Evolutionary conservation across 2,888 invertebrate species (phyloP).

Genomic region (Sarcophaga carnaria): DNA sequence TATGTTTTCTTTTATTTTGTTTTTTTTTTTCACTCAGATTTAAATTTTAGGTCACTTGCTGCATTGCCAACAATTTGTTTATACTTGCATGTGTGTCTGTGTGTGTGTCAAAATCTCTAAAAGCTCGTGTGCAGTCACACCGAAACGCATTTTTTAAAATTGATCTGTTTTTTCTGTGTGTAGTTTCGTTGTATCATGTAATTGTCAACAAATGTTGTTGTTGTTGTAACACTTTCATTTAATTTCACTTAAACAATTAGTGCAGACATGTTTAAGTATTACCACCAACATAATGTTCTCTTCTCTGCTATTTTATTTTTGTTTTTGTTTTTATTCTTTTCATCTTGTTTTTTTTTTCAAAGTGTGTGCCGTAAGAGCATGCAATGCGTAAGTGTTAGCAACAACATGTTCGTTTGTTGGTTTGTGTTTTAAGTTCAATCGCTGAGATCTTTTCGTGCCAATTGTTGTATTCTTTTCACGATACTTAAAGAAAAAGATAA

Average conservation of each 20-base stretch:
- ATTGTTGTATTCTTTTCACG: not conserved
- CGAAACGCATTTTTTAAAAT: slow-evolving; percentile 22
- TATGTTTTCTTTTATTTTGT: too few species aligned
- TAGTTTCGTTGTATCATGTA: not conserved
- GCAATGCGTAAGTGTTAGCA: too few species aligned
- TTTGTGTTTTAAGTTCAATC: not conserved
- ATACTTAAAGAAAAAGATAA: slow-evolving; percentile 14
- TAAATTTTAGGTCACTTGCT: not conserved
- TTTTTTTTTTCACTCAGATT: too few species aligned
- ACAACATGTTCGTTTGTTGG: too few species aligned
- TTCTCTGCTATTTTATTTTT: not conserved
- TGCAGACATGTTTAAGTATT: slow-evolving; percentile 40
- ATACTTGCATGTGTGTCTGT: not conserved
- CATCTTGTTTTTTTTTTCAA: not conserved
- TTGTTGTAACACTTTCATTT: slow-evolving; percentile 50
- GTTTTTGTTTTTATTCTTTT: not conserved
- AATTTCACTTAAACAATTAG: slow-evolving; percentile 60
- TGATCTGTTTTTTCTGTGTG: slow-evolving; percentile 21
- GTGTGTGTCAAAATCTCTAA: too few species aligned
- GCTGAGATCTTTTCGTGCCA: not conserved
- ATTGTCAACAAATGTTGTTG: not conserved
- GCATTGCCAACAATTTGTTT: not conserved
- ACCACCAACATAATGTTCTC: slow-evolving; percentile 46
- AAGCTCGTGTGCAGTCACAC: not conserved
- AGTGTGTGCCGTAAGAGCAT: too few species aligned